Percentiles rank a stretch among this genome's conserved stretches.
Conservation (phyloP, 2,797 vertebrate species). For the Urophycis tenuis region DNA sequence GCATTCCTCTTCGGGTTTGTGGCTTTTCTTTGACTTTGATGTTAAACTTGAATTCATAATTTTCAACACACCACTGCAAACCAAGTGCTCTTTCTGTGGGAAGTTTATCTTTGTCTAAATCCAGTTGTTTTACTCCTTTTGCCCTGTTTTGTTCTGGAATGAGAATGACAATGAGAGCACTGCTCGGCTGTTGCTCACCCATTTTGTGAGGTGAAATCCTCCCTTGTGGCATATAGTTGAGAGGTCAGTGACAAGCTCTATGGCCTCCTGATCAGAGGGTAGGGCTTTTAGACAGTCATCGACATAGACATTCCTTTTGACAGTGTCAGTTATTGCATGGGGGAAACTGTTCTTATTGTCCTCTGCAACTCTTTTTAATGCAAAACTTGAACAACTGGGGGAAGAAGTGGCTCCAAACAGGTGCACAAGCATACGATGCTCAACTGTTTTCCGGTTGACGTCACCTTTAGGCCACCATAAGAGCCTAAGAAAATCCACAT, state of each 20-base stretch:
- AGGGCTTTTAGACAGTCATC: slow-evolving; percentile 8
- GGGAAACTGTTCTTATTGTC: slow-evolving; percentile 1
- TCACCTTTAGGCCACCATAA: slow-evolving; percentile 16
- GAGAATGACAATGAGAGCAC: not conserved
- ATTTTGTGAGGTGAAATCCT: slow-evolving; percentile 5
- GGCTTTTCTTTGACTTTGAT: not conserved
- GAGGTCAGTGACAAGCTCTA: slow-evolving; percentile 1
- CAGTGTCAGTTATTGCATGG: not conserved
- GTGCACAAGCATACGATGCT: slow-evolving; percentile 13
- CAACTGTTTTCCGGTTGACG: not conserved
- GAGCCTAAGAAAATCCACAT: slow-evolving; percentile 5
- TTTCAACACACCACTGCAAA: slow-evolving; percentile 8
- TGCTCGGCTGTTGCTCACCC: not conserved
- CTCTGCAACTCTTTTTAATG: slow-evolving; percentile 2
- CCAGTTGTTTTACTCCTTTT: not conserved
- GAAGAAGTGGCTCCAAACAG: slow-evolving; percentile 7
- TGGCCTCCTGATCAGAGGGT: slow-evolving; percentile 6
- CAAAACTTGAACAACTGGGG: slow-evolving; percentile 10
- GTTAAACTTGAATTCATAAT: slow-evolving; percentile 4
- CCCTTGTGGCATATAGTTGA: slow-evolving; percentile 6
- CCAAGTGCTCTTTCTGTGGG: slow-evolving; percentile 12
- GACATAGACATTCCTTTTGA: slow-evolving; percentile 9
- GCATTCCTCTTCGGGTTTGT: too few species aligned
- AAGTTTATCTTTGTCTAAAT: not conserved
- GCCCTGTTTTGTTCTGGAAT: not conserved